Conservation (phyloP, 2,888 invertebrate species). For the Melieria picta region DNA sequence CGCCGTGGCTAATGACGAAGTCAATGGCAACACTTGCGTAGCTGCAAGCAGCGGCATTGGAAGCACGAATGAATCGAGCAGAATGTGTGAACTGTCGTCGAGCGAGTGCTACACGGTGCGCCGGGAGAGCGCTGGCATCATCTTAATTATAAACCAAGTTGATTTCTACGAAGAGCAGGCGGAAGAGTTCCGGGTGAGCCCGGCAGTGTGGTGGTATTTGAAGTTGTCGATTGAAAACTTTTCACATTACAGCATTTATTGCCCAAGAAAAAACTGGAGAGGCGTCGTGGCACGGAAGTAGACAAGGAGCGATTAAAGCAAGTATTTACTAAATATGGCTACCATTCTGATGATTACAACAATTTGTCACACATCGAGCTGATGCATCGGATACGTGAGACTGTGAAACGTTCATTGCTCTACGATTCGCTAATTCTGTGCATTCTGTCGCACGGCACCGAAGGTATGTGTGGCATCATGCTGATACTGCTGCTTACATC, state of each 20-base stretch:
- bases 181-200: conserved; percentile 46
- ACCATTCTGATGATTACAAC: conserved; percentile 48
- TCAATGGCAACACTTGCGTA: background rate
- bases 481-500: too few relatives aligned
- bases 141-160: conserved; percentile 62
- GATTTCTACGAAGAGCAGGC: conserved; percentile 51
- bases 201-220: too few relatives aligned
- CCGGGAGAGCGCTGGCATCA: conserved; percentile 53
- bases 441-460: conserved; percentile 62
- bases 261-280: conserved; percentile 43
- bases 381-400: conserved; percentile 49
- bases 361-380: conserved; percentile 56
- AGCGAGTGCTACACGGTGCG: conserved; percentile 48
- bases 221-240: too few relatives aligned
- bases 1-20: background rate
- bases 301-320: conserved; percentile 50
- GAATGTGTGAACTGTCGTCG: conserved; percentile 26
- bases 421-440: conserved; percentile 62
- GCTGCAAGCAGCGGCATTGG: background rate
- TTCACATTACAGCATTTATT: conserved; percentile 47
- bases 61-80: background rate
- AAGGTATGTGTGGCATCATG: conserved; percentile 46
- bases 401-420: conserved; percentile 50
- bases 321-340: conserved; percentile 58
- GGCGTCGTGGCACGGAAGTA: conserved; percentile 58